A percentile compares a stretch with the other conserved stretches of the same genome.
Conservation (phyloP, 2,113 vertebrate genomes). For the Zosterops lateralis region DNA sequence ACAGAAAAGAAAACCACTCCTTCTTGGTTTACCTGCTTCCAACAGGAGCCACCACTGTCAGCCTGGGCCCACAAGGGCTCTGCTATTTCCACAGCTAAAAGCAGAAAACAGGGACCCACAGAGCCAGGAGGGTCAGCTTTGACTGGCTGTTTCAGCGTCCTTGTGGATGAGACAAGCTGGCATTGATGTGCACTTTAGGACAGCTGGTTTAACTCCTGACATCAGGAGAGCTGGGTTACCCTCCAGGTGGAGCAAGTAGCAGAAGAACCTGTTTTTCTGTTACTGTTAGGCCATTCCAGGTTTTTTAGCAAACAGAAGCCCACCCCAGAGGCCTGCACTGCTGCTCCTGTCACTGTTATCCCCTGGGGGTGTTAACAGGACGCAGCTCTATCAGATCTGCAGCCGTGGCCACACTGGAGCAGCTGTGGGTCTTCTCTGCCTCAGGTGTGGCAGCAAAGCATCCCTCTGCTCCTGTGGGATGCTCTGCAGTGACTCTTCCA, state of each 20-base stretch:
- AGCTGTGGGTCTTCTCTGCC: neutral
- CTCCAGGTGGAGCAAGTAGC: neutral
- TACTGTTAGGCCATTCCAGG: neutral
- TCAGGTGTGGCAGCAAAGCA: neutral
- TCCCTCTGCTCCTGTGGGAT: neutral
- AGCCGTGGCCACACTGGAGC: neutral
- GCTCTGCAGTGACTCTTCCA: fast-evolving
- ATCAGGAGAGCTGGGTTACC: neutral
- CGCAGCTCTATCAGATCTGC: neutral
- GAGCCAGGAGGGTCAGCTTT: neutral
- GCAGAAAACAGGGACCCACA: neutral
- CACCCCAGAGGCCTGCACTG: fast-evolving
- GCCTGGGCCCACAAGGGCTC: fast-evolving
- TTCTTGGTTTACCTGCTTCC: neutral
- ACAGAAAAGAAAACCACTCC: neutral
- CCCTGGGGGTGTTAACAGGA: neutral
- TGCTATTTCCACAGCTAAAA: neutral
- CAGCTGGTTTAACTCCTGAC: neutral
- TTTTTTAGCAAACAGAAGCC: neutral
- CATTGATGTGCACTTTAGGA: neutral
- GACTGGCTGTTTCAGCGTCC: neutral
- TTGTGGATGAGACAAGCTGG: neutral
- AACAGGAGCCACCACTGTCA: fast-evolving
- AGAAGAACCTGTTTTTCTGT: neutral
- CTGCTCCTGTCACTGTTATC: neutral